Conservation (phyloP, 2,888 invertebrate genomes). For the Lacanobia wlatinum region DNA sequence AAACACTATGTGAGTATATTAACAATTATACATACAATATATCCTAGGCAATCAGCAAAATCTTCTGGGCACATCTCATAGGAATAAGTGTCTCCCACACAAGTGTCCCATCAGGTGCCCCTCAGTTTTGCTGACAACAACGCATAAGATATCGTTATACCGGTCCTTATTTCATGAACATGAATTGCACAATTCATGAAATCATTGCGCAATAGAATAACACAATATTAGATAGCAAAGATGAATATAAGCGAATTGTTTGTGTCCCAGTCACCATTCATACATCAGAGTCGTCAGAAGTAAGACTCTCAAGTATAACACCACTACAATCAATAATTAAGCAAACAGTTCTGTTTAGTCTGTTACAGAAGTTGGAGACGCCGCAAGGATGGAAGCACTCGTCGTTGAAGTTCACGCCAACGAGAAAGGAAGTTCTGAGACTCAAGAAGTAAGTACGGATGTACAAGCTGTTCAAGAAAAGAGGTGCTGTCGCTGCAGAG, state of each 20-base stretch:
- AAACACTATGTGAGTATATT: too few relatives aligned
- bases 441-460: constrained; percentile 26
- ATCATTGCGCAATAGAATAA: neutral
- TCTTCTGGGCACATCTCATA: too few relatives aligned
- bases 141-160: too few relatives aligned
- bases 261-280: constrained; percentile 13
- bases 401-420: constrained; percentile 26
- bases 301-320: constrained; percentile 4
- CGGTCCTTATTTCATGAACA: too few relatives aligned
- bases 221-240: neutral
- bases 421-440: constrained; percentile 25
- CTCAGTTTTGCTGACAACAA: too few relatives aligned
- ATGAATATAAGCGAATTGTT: constrained; percentile 26
- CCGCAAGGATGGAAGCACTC: constrained; percentile 42
- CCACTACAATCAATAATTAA: neutral
- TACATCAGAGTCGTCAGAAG: constrained; percentile 14
- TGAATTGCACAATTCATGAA: too few relatives aligned
- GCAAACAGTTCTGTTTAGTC: constrained; percentile 44
- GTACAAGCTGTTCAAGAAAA: constrained; percentile 9
- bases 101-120: too few relatives aligned
- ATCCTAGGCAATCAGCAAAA: too few relatives aligned
- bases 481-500: constrained; percentile 48
- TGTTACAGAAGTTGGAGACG: constrained; percentile 47
- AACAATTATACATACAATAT: too few relatives aligned
- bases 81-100: too few relatives aligned